Evolutionary conservation across 1,140 invertebrate species (phyloP), one percentile per base, ranked within the genome.

Genomic region (Drosophila yakuba): DNA sequence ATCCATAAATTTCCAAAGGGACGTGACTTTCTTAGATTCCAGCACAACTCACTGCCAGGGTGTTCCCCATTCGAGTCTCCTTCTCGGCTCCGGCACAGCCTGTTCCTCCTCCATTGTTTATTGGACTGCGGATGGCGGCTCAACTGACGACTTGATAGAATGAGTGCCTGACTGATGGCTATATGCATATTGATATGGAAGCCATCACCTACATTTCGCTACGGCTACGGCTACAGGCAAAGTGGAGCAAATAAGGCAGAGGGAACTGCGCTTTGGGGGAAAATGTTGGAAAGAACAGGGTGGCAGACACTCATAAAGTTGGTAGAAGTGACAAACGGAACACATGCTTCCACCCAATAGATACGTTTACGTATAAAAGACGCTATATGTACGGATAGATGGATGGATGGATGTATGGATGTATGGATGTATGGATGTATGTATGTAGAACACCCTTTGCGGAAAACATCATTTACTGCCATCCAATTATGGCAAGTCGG

Each of bases 401-500:
- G 45, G 11, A 35, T 17, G 38, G 0, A n/a, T 8, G 7, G 7
- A 32, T 32, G 28, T 7, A 32, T 7, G 7, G 0, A 12, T 4
- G 20, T 15, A 14, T 69, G 43, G n/a, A n/a, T n/a, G n/a, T n/a
- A n/a, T n/a, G n/a, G n/a, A n/a, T 7, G 7, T 2, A 12, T 4
- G 20, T 15, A 14, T 69, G 43, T 60, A 17, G 76, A 57, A 86
- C 60, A 88, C 75, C 72, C 80, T 88, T 83, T 76, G 84, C 75
- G 79, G 84, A 88, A 88, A 79, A 83, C 83, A 83, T 67, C 63
- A 80, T 83, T 89, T 79, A 83, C 67, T 83, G 51, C 56, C 43
- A 51, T 64, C 84, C 84, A 89, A 80, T 79, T 88, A 85, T 69
- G 83, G 83, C 84, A 79, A 79, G 79, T 61, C 84, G 32, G 75